Conservation (phyloP, 2,888 invertebrate species). For the Dorcus hopei region DNA sequence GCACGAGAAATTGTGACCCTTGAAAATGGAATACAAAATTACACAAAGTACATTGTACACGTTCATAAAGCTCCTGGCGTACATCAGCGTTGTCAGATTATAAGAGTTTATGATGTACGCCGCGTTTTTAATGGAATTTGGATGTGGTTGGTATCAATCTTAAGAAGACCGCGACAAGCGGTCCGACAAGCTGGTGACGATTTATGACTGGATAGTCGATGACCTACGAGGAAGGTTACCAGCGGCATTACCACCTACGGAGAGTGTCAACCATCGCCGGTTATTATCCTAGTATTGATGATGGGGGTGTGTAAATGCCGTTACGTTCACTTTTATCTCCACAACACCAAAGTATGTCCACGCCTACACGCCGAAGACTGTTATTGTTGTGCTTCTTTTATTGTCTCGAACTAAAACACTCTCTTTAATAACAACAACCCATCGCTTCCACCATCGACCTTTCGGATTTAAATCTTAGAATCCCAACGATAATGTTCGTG, state of each 20-base stretch:
- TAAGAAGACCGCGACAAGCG: conserved; percentile 24
- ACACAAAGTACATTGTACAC: conserved; percentile 8
- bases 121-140: conserved; percentile 30
- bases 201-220: conserved; percentile 29
- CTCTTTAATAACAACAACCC: too few species aligned
- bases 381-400: too few species aligned
- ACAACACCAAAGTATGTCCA: not conserved
- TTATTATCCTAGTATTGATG: conserved; percentile 13
- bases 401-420: too few species aligned
- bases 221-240: conserved; percentile 22
- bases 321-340: not conserved
- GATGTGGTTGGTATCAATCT: conserved; percentile 33
- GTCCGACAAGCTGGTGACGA: conserved; percentile 31
- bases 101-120: conserved; percentile 30
- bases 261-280: not conserved
- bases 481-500: too few species aligned
- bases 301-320: conserved; percentile 2
- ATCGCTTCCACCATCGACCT: too few species aligned
- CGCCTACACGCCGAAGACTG: not conserved
- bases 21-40: too few species aligned
- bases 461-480: too few species aligned
- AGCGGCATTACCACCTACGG: conserved; percentile 15
- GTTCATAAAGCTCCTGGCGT: conserved; percentile 28
- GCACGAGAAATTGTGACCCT: too few species aligned
- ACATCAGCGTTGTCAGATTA: conserved; percentile 28